Evolutionary conservation across 2,888 invertebrate species (phyloP).

Genomic region (Harpagoxenus sublaevis): DNA sequence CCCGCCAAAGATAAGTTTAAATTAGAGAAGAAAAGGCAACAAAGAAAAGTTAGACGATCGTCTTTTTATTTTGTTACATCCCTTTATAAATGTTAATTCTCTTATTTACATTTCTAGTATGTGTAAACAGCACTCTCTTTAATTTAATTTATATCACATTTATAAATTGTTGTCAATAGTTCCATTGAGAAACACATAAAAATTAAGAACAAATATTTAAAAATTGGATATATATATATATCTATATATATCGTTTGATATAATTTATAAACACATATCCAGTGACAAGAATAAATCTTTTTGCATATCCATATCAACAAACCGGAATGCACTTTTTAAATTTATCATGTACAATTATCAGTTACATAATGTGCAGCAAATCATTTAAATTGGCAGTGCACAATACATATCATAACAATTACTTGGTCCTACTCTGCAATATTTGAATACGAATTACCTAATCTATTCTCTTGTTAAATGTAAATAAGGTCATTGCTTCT

Average conservation of each 20-base stretch:
- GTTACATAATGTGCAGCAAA: not conserved
- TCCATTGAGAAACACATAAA: not conserved
- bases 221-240: not conserved
- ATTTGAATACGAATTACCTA: not conserved
- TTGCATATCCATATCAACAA: not conserved
- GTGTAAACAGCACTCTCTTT: constrained; percentile 23
- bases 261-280: constrained; percentile 6
- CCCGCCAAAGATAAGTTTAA: not conserved
- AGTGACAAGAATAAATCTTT: not conserved
- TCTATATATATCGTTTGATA: not conserved
- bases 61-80: not conserved
- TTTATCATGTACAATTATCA: constrained; percentile 9
- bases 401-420: not conserved
- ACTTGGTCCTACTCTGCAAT: not conserved
- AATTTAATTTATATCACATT: constrained; percentile 25
- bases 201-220: not conserved
- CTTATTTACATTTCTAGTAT: constrained; percentile 5
- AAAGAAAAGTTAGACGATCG: not conserved
- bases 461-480: not conserved
- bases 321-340: not conserved
- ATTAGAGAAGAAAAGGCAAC: not conserved
- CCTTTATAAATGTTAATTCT: not conserved
- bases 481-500: constrained; percentile 29
- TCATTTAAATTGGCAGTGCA: constrained; percentile 32
- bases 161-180: not conserved